Percentiles rank a stretch among this genome's conserved stretches.
Conservation (phyloP, 2,113 vertebrate genomes). For the Irena cyanogastra region DNA sequence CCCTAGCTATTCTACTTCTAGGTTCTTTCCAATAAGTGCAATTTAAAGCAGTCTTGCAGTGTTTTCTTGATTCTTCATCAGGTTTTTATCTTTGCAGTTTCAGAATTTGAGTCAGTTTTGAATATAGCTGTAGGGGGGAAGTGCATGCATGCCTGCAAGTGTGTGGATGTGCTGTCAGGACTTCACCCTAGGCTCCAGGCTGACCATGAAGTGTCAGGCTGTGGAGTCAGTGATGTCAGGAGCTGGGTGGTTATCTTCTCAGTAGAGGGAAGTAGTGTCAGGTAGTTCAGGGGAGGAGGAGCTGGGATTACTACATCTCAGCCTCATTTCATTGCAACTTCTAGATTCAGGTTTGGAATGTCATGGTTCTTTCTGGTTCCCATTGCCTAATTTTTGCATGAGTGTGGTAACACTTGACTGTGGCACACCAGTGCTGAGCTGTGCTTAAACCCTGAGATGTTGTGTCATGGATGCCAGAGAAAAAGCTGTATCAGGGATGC, state of each 20-base stretch:
- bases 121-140: background rate
- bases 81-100: background rate
- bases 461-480: background rate
- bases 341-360: background rate
- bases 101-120: background rate
- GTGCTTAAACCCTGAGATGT: background rate
- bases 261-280: background rate
- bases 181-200: background rate
- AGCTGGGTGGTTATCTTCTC: background rate
- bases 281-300: background rate
- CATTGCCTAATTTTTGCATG: background rate
- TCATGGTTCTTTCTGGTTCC: background rate
- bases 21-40: background rate
- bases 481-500: background rate
- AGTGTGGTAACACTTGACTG: background rate
- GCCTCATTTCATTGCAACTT: background rate
- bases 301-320: background rate
- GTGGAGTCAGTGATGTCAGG: background rate
- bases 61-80: background rate
- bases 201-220: background rate
- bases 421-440: background rate
- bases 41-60: background rate
- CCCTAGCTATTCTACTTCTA: background rate
- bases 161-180: background rate
- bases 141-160: rapidly evolving